phyloP scores from a whole-genome alignment of 2,888 invertebrate genomes.

The Acanthococcus lagerstroemiae region DNA sequence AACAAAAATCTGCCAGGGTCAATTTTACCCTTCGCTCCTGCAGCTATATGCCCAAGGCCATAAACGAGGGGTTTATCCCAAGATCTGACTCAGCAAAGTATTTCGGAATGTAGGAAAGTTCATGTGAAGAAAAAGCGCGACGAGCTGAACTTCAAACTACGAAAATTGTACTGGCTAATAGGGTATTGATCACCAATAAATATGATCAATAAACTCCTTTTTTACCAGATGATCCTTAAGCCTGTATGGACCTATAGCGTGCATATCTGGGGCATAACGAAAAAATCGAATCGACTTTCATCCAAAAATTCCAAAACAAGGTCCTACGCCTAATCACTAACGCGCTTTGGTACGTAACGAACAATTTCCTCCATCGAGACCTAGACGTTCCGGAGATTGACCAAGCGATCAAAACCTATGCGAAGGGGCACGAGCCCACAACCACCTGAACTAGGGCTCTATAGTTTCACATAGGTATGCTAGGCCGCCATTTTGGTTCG shows the following conservation, averaged over 20 bases:
- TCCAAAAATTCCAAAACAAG: too few relatives aligned
- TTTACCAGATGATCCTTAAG: not conserved
- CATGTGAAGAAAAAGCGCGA: not conserved
- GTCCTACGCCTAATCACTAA: not conserved
- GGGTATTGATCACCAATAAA: not conserved
- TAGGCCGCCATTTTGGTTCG: too few relatives aligned
- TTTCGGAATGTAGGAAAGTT: not conserved
- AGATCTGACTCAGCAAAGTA: not conserved
- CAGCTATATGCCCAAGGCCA: not conserved
- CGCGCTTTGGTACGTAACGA: not conserved
- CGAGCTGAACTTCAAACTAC: not conserved
- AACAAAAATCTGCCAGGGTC: not conserved
- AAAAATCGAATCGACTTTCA: not conserved
- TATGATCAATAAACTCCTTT: not conserved
- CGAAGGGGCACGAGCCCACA: not conserved
- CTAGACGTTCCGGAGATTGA: not conserved
- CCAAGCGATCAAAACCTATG: not conserved
- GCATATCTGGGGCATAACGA: not conserved
- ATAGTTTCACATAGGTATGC: too few relatives aligned
- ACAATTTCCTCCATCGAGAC: not conserved
- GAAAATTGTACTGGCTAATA: not conserved
- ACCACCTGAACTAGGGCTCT: too few relatives aligned
- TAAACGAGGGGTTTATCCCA: not conserved
- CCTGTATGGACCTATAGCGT: not conserved
- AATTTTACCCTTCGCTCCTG: not conserved